Evolutionary conservation across 2,888 invertebrate genomes (phyloP), one percentile per base, ranked within the genome.

Genomic region (Luffia ferchaultella): DNA sequence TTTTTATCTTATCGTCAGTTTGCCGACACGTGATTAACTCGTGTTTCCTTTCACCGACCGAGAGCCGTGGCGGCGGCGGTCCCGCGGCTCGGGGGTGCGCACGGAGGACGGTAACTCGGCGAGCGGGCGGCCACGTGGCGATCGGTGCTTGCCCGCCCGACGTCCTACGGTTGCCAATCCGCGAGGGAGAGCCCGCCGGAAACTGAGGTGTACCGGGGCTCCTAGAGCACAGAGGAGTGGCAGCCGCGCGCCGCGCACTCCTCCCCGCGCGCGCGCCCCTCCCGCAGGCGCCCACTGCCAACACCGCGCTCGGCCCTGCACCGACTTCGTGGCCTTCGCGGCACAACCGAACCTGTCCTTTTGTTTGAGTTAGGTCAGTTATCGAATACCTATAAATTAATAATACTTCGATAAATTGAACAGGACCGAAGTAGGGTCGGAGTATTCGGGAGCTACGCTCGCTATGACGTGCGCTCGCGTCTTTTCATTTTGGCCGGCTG

Each of bases 171-270:
- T 76, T 73, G 73, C 68, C 73, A 72, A 75, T 68, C 72, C 77
- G 77, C 80, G 76, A 76, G 80, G 66, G 66, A 64, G 78, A 76
- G 65, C 73, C 72, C 71, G 74, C 80, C 82, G 80, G 82, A 80
- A 82, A 78, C 79, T 74, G 82, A 79, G 79, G 80, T 79, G 77
- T 77, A 75, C 76, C 42, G 77, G 79, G 73, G 77, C 80, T 78
- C 82, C 76, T 76, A 76, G 78, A 77, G 78, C 66, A 77, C 79
- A 78, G 80, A 76, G 78, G 73, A 79, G 78, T 77, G 76, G 46
- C 53, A 52, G 44, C 45, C 53, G 52, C 53, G 53, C 55, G 52
- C 55, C 48, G 30, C 45, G 45, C 48, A 43, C 48, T 68, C 66
- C 65, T 62, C 67, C 64, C 63, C 61, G 63, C 59, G 60, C 62